These are phyloP conservation scores for Paramuricea clavata DNA, from an alignment of 92 coral and sea anemone species.

Conservation along the genomic window DNA sequence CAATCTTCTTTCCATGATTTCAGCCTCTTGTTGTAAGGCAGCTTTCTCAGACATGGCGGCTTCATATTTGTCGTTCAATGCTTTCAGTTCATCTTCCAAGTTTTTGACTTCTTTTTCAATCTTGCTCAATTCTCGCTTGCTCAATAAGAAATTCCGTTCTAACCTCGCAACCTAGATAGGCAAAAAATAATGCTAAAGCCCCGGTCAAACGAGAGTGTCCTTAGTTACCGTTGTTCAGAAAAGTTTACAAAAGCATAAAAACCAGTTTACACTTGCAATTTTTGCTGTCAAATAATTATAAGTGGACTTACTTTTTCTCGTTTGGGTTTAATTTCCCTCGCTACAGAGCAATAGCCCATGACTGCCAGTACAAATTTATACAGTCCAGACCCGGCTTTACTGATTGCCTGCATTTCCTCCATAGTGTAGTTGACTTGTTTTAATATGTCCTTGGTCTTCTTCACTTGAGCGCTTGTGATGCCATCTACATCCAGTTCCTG, in stretches of 20 bases:
- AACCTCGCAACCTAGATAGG: slow-evolving; percentile 85
- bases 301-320: slow-evolving; percentile 83
- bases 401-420: slow-evolving; percentile 95
- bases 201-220: too few species aligned
- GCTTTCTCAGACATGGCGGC: slow-evolving; percentile 95
- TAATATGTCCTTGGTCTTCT: slow-evolving; percentile 87
- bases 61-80: slow-evolving; percentile 89
- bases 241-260: too few species aligned
- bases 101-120: slow-evolving; percentile 94
- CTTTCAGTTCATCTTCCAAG: slow-evolving; percentile 85
- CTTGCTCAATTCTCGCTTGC: slow-evolving; percentile 96
- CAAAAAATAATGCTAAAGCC: too few species aligned
- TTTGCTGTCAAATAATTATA: too few species aligned
- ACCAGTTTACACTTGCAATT: too few species aligned
- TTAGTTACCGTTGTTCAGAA: too few species aligned
- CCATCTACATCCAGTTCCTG: slow-evolving; percentile 99
- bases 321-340: slow-evolving; percentile 98
- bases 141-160: slow-evolving; percentile 90
- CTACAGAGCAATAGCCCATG: slow-evolving; percentile 97
- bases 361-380: slow-evolving; percentile 96
- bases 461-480: slow-evolving; percentile 87
- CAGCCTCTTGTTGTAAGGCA: slow-evolving; percentile 91
- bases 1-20: slow-evolving; percentile 96
- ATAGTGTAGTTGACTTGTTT: slow-evolving; percentile 89
- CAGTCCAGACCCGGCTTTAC: slow-evolving; percentile 93